These are phyloP conservation scores for Anastrepha ludens DNA, from an alignment of 1,140 invertebrate genomes.

Conservation along the genomic window DNA sequence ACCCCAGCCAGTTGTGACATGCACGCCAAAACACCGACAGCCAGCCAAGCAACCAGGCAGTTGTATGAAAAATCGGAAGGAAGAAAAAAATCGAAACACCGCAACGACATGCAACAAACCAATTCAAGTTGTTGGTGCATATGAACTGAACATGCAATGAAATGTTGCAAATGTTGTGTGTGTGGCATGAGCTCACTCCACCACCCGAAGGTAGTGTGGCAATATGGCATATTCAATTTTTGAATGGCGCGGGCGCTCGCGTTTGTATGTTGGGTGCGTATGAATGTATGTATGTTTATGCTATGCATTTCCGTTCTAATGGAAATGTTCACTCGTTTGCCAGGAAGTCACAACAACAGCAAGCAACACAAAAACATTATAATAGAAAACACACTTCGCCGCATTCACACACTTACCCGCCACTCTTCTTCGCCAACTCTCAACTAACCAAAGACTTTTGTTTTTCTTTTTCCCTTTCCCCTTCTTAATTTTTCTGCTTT, in stretches of 20 bases:
- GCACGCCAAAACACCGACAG: neutral
- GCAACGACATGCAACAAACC: conserved; percentile 35
- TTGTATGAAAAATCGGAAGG: neutral
- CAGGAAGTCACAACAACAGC: conserved; percentile 4
- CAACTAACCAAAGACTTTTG: neutral
- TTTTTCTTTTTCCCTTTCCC: conserved; percentile 40
- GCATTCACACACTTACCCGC: neutral
- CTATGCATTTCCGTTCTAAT: conserved; percentile 24
- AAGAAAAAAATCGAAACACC: neutral
- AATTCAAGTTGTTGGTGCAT: conserved; percentile 16
- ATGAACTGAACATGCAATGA: conserved; percentile 39
- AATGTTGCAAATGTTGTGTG: conserved; percentile 26
- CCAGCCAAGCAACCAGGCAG: neutral
- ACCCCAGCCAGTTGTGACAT: neutral
- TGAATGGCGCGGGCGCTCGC: neutral
- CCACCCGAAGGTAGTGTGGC: neutral
- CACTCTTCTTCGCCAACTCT: conserved; percentile 4
- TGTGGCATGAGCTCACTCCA: neutral
- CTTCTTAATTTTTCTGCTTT: conserved; percentile 48
- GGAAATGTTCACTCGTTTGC: conserved; percentile 32
- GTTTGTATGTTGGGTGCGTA: neutral
- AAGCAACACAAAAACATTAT: neutral
- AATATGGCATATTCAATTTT: neutral
- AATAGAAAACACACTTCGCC: neutral
- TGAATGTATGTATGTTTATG: neutral